These are phyloP conservation scores for Asobara japonica DNA, from an alignment of 1,140 invertebrate species.

Conservation along the genomic window DNA sequence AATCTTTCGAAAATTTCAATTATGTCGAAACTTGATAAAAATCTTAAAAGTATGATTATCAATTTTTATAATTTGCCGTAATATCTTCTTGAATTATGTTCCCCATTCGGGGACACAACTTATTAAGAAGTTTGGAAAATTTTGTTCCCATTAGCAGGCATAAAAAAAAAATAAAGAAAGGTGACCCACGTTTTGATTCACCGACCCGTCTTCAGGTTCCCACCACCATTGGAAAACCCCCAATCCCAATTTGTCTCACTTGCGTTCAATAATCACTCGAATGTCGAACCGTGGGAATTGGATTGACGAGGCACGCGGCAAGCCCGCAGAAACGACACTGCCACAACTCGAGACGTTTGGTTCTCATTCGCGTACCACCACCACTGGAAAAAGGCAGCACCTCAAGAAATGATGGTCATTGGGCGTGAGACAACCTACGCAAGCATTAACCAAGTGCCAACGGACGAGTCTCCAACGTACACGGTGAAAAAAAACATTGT, in stretches of 20 bases:
- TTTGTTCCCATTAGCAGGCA: too few relatives aligned
- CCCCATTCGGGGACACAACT: too few relatives aligned
- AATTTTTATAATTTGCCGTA: too few relatives aligned
- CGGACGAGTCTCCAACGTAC: background rate
- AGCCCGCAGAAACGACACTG: constrained; percentile 55
- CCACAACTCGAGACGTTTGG: constrained; percentile 38
- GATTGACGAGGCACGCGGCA: constrained; percentile 5
- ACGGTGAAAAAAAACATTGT: background rate
- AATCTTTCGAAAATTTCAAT: too few relatives aligned
- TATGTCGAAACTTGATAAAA: too few relatives aligned
- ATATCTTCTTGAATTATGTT: too few relatives aligned
- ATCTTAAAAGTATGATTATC: too few relatives aligned
- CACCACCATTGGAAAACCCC: background rate
- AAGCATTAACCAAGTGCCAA: constrained; percentile 34
- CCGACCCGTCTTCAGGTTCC: background rate
- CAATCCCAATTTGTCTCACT: background rate
- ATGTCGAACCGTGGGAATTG: background rate
- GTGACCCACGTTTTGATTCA: background rate
- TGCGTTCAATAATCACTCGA: constrained; percentile 10
- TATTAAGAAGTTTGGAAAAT: too few relatives aligned
- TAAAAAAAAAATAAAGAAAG: too few relatives aligned
- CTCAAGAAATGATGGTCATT: constrained; percentile 21
- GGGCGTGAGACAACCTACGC: constrained; percentile 47
- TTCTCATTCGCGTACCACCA: constrained; percentile 32
- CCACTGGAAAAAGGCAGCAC: constrained; percentile 27